These are phyloP conservation scores for Corvus moneduloides DNA, from an alignment of 2,113 vertebrate species.

Conservation along the genomic window DNA sequence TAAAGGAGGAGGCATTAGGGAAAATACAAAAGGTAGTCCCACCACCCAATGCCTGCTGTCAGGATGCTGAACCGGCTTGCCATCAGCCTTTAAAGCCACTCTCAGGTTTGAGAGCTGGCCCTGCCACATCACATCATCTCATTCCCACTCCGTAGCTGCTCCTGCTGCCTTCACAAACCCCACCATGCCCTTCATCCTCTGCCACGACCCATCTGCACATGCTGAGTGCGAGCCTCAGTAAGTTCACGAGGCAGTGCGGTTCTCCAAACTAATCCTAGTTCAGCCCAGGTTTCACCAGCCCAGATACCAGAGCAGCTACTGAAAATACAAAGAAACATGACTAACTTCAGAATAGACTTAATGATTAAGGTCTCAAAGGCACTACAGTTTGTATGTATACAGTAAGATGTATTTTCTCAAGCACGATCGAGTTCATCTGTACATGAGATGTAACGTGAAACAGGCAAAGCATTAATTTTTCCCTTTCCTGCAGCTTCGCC, in stretches of 20 bases:
- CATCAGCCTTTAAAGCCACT: background rate
- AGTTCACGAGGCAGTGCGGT: background rate
- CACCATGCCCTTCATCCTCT: background rate
- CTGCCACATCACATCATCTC: background rate
- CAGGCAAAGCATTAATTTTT: background rate
- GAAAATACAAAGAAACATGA: background rate
- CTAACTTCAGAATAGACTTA: background rate
- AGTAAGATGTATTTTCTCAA: background rate
- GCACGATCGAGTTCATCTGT: rapidly evolving
- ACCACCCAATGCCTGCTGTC: background rate
- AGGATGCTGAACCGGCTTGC: background rate
- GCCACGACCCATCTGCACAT: background rate
- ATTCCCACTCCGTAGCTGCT: background rate
- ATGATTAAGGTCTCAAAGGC: background rate
- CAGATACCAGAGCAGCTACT: background rate
- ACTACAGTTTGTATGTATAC: background rate
- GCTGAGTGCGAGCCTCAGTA: rapidly evolving
- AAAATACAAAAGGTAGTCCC: rapidly evolving
- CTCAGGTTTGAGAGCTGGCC: background rate
- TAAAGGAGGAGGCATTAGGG: background rate
- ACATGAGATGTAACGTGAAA: rapidly evolving
- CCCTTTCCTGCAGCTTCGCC: background rate
- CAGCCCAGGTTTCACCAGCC: background rate
- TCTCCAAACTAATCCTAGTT: background rate
- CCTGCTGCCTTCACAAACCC: background rate